Evolutionary conservation across 1,140 invertebrate species (phyloP).

Genomic region (Drosophila sp.): DNA sequence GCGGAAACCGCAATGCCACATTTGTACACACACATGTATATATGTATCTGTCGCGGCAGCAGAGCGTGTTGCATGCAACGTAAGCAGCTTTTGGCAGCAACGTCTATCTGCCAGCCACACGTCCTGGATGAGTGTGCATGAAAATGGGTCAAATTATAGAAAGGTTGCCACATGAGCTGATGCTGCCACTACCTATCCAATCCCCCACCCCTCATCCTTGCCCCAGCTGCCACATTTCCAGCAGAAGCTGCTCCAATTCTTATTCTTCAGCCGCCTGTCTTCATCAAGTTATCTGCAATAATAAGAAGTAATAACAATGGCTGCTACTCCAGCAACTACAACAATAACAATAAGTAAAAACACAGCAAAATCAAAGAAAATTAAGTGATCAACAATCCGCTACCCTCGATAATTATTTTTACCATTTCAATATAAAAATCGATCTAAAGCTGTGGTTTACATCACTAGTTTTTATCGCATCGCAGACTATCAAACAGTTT

Average conservation of each 20-base stretch:
- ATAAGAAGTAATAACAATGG: constrained; percentile 48
- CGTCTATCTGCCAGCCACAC: constrained; percentile 9
- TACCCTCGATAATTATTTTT: no score
- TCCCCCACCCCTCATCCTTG: not conserved
- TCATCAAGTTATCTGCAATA: constrained; percentile 49
- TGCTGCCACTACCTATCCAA: not conserved
- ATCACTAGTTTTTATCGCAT: no score
- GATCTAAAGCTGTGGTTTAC: no score
- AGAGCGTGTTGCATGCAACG: constrained; percentile 18
- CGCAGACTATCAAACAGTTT: no score
- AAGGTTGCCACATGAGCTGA: constrained; percentile 4
- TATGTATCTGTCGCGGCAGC: not conserved
- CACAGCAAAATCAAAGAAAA: not conserved
- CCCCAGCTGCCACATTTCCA: not conserved
- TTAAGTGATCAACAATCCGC: not conserved
- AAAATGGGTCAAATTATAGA: constrained; percentile 35
- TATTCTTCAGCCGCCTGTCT: constrained; percentile 1
- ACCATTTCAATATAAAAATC: no score
- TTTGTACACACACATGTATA: not conserved
- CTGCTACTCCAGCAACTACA: not conserved
- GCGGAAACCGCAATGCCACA: constrained; percentile 46
- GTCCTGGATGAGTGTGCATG: constrained; percentile 27
- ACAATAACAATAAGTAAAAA: not conserved
- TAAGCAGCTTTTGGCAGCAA: constrained; percentile 19
- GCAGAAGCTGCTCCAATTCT: not conserved